These are phyloP conservation scores for Aegithalos caudatus DNA, from an alignment of 2,113 vertebrate genomes.

Conservation along the genomic window DNA sequence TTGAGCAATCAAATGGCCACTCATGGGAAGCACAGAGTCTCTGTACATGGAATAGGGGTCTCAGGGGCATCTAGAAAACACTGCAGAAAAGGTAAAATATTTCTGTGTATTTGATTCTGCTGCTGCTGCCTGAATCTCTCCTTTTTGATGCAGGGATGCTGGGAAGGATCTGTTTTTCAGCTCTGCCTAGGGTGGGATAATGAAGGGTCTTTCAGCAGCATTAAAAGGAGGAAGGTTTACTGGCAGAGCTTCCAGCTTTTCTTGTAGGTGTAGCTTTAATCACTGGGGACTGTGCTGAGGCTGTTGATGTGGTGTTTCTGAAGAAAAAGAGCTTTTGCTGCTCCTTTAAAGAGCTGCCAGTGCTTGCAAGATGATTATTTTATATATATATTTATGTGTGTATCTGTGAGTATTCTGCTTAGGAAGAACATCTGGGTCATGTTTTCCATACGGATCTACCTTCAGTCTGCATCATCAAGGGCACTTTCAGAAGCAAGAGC, in stretches of 20 bases:
- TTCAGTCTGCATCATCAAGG: conserved; percentile 19
- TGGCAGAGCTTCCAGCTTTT: conserved; percentile 25
- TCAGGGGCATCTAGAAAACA: neutral
- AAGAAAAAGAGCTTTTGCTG: neutral
- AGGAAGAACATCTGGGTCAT: conserved; percentile 23
- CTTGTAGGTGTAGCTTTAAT: conserved; percentile 43
- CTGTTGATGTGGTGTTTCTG: conserved; percentile 1
- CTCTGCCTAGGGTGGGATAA: conserved; percentile 35
- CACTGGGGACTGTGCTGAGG: neutral
- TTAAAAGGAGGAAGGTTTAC: neutral
- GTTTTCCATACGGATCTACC: conserved; percentile 23
- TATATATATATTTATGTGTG: neutral
- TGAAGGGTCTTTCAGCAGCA: neutral
- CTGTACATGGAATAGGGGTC: accelerated
- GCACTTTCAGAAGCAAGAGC: neutral
- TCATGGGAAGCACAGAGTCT: neutral
- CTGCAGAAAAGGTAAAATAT: neutral
- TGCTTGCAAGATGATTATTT: neutral
- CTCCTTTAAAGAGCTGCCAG: conserved; percentile 26
- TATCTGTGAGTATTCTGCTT: neutral
- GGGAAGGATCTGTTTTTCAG: neutral
- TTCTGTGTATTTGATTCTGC: neutral
- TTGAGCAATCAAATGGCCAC: neutral
- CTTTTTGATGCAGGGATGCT: neutral
- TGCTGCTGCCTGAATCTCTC: neutral